phyloP scores from a whole-genome alignment of 2,797 vertebrate species.

The Paramormyrops hopkinsi region DNA sequence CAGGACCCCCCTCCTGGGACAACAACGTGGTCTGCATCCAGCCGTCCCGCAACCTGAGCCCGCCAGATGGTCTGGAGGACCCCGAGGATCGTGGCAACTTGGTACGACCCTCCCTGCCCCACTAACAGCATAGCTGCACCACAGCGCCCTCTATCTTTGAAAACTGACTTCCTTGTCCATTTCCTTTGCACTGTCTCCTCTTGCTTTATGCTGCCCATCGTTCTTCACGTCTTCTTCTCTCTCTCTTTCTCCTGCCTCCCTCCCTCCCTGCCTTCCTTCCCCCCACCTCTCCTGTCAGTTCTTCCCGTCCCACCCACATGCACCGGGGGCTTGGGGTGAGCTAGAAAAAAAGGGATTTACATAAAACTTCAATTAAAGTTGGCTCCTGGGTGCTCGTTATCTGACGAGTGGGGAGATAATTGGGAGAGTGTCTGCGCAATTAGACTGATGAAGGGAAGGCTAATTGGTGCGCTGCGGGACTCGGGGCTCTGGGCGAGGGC shows the following conservation, averaged over 20 bases:
- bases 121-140: background rate
- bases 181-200: background rate
- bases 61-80: slow-evolving; percentile 82
- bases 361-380: slow-evolving; percentile 59
- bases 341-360: slow-evolving; percentile 48
- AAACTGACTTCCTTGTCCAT: background rate
- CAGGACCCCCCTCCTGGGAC: slow-evolving; percentile 70
- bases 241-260: background rate
- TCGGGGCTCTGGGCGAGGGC: slow-evolving; percentile 34
- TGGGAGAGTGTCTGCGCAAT: slow-evolving; percentile 22
- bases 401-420: slow-evolving; percentile 18
- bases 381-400: slow-evolving; percentile 48
- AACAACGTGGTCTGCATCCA: slow-evolving; percentile 88
- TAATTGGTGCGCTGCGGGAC: slow-evolving; percentile 41
- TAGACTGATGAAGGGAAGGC: slow-evolving; percentile 37
- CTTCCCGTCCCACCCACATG: slow-evolving; percentile 11
- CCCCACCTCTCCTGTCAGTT: slow-evolving; percentile 26
- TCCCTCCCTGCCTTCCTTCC: slow-evolving; percentile 4
- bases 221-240: background rate
- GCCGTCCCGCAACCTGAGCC: slow-evolving; percentile 81
- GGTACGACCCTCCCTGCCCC: slow-evolving; percentile 40
- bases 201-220: background rate
- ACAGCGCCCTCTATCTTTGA: background rate
- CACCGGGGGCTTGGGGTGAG: slow-evolving; percentile 25
- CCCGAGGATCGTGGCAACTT: slow-evolving; percentile 72